A percentile compares a stretch with the other conserved stretches of the same genome.
Conservation (phyloP, 2,797 vertebrate species). For the Ctenosaura bakeri region DNA sequence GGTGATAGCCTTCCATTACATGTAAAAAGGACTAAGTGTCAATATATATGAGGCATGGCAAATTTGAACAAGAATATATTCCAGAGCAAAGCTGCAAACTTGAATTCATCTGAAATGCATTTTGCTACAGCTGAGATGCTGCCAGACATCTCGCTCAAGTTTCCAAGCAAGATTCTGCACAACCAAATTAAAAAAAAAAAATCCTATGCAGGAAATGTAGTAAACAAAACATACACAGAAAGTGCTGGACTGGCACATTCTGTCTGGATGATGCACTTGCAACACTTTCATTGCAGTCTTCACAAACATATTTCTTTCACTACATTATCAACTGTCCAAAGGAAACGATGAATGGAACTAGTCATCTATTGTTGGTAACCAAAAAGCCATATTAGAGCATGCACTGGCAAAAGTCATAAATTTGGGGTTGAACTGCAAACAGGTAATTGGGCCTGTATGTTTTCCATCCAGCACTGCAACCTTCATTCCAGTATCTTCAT, state of each 20-base stretch:
- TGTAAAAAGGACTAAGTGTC: slow-evolving; percentile 54
- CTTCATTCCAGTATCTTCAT: slow-evolving; percentile 98
- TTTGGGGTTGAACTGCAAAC: slow-evolving; percentile 98
- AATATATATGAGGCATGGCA: slow-evolving; percentile 53
- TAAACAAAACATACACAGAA: slow-evolving; percentile 66
- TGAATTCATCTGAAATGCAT: slow-evolving; percentile 46
- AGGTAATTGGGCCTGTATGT: slow-evolving; percentile 97
- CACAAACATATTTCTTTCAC: slow-evolving; percentile 58
- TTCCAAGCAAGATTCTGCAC: slow-evolving; percentile 30
- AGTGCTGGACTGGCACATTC: slow-evolving; percentile 64
- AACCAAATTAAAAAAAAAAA: slow-evolving; percentile 40
- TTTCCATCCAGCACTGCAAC: slow-evolving; percentile 98
- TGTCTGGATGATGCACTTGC: slow-evolving; percentile 70
- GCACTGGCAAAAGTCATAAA: slow-evolving; percentile 99
- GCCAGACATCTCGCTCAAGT: slow-evolving; percentile 40
- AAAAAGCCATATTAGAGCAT: slow-evolving; percentile 99
- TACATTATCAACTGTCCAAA: slow-evolving; percentile 53
- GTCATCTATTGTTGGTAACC: slow-evolving; percentile 98
- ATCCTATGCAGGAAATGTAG: slow-evolving; percentile 72
- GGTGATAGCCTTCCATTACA: slow-evolving; percentile 51
- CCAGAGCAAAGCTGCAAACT: slow-evolving; percentile 53
- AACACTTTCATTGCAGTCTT: slow-evolving; percentile 57
- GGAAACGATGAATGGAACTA: slow-evolving; percentile 69
- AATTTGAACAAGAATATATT: slow-evolving; percentile 8
- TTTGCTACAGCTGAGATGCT: background rate